Base-by-base conservation (phyloP, 2,888 invertebrate genomes). In the Hirudinaria manillensis region DNA sequence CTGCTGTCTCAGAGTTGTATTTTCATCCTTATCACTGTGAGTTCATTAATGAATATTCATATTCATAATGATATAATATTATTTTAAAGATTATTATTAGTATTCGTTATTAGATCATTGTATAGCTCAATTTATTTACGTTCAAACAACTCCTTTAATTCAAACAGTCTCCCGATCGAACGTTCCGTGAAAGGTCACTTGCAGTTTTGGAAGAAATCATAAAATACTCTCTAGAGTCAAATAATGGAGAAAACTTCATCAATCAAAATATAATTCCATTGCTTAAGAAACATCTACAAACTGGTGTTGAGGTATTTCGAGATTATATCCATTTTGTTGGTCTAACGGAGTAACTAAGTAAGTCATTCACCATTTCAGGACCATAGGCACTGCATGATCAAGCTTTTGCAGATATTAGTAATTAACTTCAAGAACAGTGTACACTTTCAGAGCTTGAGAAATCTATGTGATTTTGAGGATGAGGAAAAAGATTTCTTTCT, bases 401-500 rank as follows among this genome's bases (percentile, higher is more conserved):
- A 89, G 0, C 85, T 95, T 68, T 86, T 98, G 24, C 92, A 93
- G 0, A 89, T 90, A 81, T 87, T 95, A 83, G 86, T 87, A 38
- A 82, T 83, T 56, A 77, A 80, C 34, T 86, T 84, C 79, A 82
- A 83, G n/a, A 78, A 79, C 34, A 76, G 80, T 53, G 77, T 79
- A 2, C 76, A 77, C 29, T 83, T 65, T 21, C 21, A 56, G 45
- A 29, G 83, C 56, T 79, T 85, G 32, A 72, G 76, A 21, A 77
- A 76, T 13, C 80, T 85, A 16, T 79, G 80, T 61, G 83, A 84
- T 74, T 82, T 82, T 72, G 81, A 80, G 70, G 94, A 97, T 83
- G 84, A 88, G 13, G 95, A 97, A 84, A 90, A 92, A 0, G 96
- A 98, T 85, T 95, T 98, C 88, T 97, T 95, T 83, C 93, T 93